Base-by-base conservation (phyloP, 2,113 vertebrate genomes). In the Platysternon megacephalum region DNA sequence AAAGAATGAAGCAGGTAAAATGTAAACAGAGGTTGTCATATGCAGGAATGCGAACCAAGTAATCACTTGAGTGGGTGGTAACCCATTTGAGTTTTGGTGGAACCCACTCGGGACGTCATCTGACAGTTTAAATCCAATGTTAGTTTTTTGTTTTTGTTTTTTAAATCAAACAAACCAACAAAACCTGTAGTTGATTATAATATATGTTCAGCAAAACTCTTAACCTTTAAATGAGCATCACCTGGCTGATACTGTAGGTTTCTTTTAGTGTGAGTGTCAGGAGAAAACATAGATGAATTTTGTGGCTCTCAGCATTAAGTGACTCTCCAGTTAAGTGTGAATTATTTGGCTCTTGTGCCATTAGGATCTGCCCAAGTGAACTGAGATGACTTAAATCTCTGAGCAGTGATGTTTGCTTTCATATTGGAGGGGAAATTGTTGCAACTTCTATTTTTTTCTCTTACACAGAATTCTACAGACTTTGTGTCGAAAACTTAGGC, bases 401-500 rank as follows among this genome's bases (percentile, higher is more conserved):
- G 86, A 86, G 85, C 48, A 78, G 0, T 84, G 56, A 52, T 78
- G 16, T 5, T 86, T 83, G 2, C 49, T 94, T 91, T 87, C 10
- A 26, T 29, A 19, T 19, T 4, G 52, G 84, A 85, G 84, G 28
- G 3, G 6, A 61, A 74, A 65, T 39, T 51, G 1, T 19, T 32
- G 8, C 19, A 92, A 6, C 11, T 85, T 83, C 1, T 88, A 10
- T 32, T 22, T 26, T 48, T 9, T 17, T 48, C 32, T 5, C 53
- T 88, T 61, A 19, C n/a, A 65, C 96, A 99, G 99, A 97, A 99
- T 99, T 95, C 98, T 99, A 95, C 98, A 94, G 86, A 99, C 99
- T 0, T 91, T 99, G 90, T 99, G 99, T 95, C 98, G 99, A 42
- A 99, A 99, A 65, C 98, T 99, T 28, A 99, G 97, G 96, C 98